phyloP scores from a whole-genome alignment of 1,140 invertebrate species.

The Armadillidium nasatum region DNA sequence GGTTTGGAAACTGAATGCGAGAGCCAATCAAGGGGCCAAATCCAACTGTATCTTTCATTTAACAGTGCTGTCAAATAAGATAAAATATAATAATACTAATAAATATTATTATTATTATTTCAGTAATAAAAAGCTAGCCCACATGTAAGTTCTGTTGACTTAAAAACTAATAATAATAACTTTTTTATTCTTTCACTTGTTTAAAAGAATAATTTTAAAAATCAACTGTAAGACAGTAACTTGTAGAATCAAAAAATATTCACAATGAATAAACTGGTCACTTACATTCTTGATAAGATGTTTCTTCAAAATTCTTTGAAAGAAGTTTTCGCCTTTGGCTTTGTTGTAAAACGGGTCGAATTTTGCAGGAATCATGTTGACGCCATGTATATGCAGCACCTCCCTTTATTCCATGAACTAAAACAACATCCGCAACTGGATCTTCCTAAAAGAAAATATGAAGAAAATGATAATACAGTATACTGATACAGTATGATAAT shows the following conservation, averaged over 20 bases:
- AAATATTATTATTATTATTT: too few relatives aligned
- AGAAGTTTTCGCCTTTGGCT: constrained; percentile 12
- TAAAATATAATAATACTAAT: neutral
- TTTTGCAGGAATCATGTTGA: constrained; percentile 23
- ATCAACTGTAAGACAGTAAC: too few relatives aligned
- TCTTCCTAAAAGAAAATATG: neutral
- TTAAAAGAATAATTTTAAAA: too few relatives aligned
- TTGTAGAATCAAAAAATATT: too few relatives aligned
- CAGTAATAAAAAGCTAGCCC: too few relatives aligned
- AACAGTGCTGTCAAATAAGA: constrained; percentile 14
- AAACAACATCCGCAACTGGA: constrained; percentile 28
- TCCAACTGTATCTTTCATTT: constrained; percentile 28
- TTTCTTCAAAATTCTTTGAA: too few relatives aligned
- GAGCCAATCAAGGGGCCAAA: constrained; percentile 37
- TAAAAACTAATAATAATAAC: too few relatives aligned
- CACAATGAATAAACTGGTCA: too few relatives aligned
- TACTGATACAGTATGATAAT: too few relatives aligned
- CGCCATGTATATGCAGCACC: constrained; percentile 32
- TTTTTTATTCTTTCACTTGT: too few relatives aligned
- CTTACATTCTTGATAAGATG: too few relatives aligned
- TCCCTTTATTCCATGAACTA: constrained; percentile 35
- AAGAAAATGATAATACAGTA: neutral
- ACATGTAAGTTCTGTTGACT: too few relatives aligned
- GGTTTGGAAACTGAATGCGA: constrained; percentile 18
- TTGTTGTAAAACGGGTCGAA: constrained; percentile 23